Evolutionary conservation across 2,113 vertebrate species (phyloP).

Genomic region (Poicephalus gulielmi): DNA sequence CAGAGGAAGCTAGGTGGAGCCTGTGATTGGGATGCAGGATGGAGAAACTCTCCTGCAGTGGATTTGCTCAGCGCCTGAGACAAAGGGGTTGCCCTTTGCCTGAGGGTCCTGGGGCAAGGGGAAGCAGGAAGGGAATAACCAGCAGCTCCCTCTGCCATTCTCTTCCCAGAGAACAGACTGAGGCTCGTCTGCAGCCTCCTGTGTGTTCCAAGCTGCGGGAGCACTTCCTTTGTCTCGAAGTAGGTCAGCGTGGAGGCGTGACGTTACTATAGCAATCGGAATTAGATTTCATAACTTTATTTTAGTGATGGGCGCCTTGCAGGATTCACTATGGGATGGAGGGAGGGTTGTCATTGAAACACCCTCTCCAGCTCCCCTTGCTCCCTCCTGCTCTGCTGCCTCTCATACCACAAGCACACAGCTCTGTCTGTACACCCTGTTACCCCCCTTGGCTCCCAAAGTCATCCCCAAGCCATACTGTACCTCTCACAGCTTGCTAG

Average conservation of each 20-base stretch:
- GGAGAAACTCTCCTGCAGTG: not conserved
- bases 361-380: not conserved
- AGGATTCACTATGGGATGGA: not conserved
- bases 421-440: rapidly evolving
- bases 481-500: conserved; percentile 47
- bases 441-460: not conserved
- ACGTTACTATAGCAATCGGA: conserved; percentile 52
- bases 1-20: not conserved
- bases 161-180: not conserved
- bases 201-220: not conserved
- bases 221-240: conserved; percentile 48
- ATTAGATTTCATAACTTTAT: conserved; percentile 45
- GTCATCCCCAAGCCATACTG: not conserved
- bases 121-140: not conserved
- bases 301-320: not conserved
- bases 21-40: not conserved
- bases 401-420: not conserved
- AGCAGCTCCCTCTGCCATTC: not conserved
- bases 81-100: not conserved
- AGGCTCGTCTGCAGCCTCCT: not conserved
- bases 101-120: not conserved
- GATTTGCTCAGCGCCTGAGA: not conserved
- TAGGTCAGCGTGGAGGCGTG: conserved; percentile 50
- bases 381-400: not conserved
- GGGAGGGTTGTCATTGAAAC: not conserved